Evolutionary conservation across 2,888 invertebrate genomes (phyloP).

Genomic region (Cheilosia pagana): DNA sequence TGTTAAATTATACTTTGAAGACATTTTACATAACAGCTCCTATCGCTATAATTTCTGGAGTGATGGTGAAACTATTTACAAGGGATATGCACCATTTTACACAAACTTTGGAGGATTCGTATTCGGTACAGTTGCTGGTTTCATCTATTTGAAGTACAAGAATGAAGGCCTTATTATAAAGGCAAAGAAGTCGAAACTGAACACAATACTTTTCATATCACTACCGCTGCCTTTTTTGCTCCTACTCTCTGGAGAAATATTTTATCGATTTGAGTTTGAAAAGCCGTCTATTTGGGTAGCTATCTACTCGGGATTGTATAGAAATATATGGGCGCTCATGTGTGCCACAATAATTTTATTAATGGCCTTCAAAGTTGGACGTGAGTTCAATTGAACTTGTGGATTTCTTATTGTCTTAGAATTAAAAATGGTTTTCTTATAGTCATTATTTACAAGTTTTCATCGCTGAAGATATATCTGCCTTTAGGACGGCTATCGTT

Average conservation of each 20-base stretch:
- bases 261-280: slow-evolving; percentile 80
- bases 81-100: slow-evolving; percentile 80
- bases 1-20: not conserved
- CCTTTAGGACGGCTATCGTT: slow-evolving; percentile 80
- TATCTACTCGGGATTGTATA: slow-evolving; percentile 82
- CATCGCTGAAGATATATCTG: slow-evolving; percentile 77
- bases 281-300: slow-evolving; percentile 82
- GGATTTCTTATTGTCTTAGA: not conserved
- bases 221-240: slow-evolving; percentile 73
- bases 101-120: slow-evolving; percentile 81
- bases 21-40: slow-evolving; percentile 7
- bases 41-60: slow-evolving; percentile 80
- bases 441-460: slow-evolving; percentile 79
- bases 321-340: slow-evolving; percentile 82
- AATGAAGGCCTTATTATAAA: slow-evolving; percentile 49
- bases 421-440: slow-evolving; percentile 17
- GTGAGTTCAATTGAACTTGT: slow-evolving; percentile 76
- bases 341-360: slow-evolving; percentile 79
- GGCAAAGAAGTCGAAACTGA: slow-evolving; percentile 75
- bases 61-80: slow-evolving; percentile 78
- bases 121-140: slow-evolving; percentile 79
- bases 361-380: slow-evolving; percentile 80
- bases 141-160: slow-evolving; percentile 77
- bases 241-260: slow-evolving; percentile 77
- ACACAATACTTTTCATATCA: slow-evolving; percentile 76